phyloP scores from a whole-genome alignment of 1,140 invertebrate genomes.

The Drepana arcuata region DNA sequence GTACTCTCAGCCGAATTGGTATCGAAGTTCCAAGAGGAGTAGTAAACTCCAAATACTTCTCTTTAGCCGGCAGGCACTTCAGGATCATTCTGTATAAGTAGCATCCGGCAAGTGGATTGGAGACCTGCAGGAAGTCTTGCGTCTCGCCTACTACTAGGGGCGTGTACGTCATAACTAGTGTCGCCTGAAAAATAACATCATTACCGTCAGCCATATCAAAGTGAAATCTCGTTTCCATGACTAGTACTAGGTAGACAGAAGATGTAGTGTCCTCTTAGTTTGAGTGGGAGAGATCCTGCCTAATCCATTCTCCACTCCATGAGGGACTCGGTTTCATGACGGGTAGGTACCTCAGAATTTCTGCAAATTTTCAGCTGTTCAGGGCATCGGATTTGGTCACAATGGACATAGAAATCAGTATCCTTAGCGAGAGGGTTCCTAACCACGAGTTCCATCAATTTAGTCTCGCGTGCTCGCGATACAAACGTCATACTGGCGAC shows the following conservation, averaged over 20 bases:
- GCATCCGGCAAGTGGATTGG: constrained; percentile 33
- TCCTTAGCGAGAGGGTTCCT: constrained; percentile 37
- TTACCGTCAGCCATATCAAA: too few relatives aligned
- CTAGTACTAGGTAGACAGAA: too few relatives aligned
- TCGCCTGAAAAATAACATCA: too few relatives aligned
- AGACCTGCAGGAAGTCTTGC: constrained; percentile 37
- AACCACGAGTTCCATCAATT: constrained; percentile 36
- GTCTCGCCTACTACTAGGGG: constrained; percentile 49
- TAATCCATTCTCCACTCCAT: too few relatives aligned
- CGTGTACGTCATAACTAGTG: constrained; percentile 35
- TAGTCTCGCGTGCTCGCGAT: constrained; percentile 38
- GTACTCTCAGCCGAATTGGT: constrained; percentile 37
- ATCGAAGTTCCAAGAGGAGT: constrained; percentile 36
- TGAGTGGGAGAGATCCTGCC: too few relatives aligned
- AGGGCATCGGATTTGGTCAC: constrained; percentile 33
- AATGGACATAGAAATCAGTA: constrained; percentile 26
- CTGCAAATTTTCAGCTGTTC: constrained; percentile 28
- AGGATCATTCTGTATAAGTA: constrained; percentile 41
- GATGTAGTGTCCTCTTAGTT: too few relatives aligned
- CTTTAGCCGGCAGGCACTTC: constrained; percentile 50
- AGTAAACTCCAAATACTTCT: constrained; percentile 40
- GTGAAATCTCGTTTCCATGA: too few relatives aligned
- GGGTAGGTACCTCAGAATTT: constrained; percentile 55
- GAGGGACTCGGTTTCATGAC: too few relatives aligned
- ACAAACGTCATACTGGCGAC: constrained; percentile 41